Percentiles rank a stretch among this genome's conserved stretches.
phyloP scores from a whole-genome alignment of 2,113 vertebrate species.

The Delphinus delphis region DNA sequence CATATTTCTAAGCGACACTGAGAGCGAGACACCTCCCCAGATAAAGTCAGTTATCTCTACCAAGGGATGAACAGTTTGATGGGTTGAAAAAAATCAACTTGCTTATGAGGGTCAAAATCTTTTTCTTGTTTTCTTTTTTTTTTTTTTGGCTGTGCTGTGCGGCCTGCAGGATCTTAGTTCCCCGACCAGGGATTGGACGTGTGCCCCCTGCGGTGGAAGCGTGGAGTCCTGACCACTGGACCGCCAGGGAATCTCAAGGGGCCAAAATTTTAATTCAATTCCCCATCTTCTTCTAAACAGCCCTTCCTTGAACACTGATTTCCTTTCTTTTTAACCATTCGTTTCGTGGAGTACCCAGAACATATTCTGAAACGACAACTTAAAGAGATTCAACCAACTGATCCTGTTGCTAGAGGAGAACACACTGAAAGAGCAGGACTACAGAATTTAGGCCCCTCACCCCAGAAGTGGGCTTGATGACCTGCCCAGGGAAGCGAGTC shows the following conservation, averaged over 20 bases:
- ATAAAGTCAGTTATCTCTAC: not conserved
- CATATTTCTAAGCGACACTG: not conserved
- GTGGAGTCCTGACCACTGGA: not conserved
- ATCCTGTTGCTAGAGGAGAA: not conserved
- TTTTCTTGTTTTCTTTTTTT: not conserved
- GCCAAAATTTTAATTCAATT: not conserved
- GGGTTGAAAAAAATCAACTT: not conserved
- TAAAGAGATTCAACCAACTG: not conserved
- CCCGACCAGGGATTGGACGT: not conserved
- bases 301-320: not conserved
- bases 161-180: not conserved
- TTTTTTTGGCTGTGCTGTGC: not conserved
- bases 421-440: not conserved
- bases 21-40: not conserved
- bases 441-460: not conserved
- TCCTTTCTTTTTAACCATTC: not conserved
- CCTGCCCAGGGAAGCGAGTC: not conserved
- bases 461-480: not conserved
- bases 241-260: not conserved
- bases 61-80: not conserved
- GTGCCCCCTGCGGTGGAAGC: not conserved
- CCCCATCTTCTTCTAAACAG: conserved; percentile 15
- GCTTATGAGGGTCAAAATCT: too few species aligned
- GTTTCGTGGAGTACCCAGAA: not conserved
- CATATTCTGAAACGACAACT: not conserved